Base-by-base conservation (phyloP, 1,140 invertebrate genomes). In the Eubasilissa regina region DNA sequence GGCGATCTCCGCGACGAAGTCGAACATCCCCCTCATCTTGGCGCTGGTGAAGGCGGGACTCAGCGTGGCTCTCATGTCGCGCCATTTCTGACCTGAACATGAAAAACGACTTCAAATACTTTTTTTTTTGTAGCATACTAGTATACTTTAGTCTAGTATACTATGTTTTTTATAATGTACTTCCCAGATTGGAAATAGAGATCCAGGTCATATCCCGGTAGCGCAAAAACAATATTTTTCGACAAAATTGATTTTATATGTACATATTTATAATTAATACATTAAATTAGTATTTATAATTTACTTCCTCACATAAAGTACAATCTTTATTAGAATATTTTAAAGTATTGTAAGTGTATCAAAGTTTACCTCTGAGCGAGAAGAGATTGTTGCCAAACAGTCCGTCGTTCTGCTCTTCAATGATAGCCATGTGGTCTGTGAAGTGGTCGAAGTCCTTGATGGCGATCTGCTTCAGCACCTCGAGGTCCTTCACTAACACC, bases 371-470 rank as follows among this genome's bases (percentile, higher is more conserved):
- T 85, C 86, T 88, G 82, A 93, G 87, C 4, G 88, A 82, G 45
- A 90, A 87, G 3, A 93, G 76, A 83, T 89, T 91, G 12, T 87
- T 87, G 13, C 86, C 88, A 48, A 92, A 85, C 0, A 93, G 68
- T 0, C 90, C 90, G 75, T 93, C 92, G 3, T 82, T 55, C 0
- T 90, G 85, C n/a, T 86, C 85, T 11, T 84, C 83, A 6, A 91
- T 81, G 56, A 91, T 87, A 0, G 82, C 78, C 8, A 85, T 84
- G 74, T 92, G 91, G 80, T 94, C 90, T 0, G 88, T 84, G 77
- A 94, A 94, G 83, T 91, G 84, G 3, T 94, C 91, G 78, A 94
- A 94, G 76, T 93, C 90, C 83, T 93, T 93, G 0, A n/a, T n/a
- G n/a, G n/a, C n/a, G n/a, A n/a, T n/a, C n/a, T n/a, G n/a, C n/a